A percentile compares a stretch with the other conserved stretches of the same genome.
phyloP scores from a whole-genome alignment of 64 coral and sea anemone genomes.

The Montipora foliosa region DNA sequence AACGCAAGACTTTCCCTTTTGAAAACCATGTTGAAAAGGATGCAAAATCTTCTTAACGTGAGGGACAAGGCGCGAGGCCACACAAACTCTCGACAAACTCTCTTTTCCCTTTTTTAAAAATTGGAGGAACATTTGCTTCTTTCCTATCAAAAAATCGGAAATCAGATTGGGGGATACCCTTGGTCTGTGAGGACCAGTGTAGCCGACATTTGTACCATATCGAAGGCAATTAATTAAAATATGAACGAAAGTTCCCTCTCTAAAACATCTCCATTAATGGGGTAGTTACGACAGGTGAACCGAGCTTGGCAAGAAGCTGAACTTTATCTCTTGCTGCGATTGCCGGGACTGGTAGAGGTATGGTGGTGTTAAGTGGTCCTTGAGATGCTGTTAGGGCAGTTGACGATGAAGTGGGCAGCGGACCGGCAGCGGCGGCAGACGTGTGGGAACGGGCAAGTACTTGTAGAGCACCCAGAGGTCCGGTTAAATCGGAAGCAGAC shows the following conservation, averaged over 20 bases:
- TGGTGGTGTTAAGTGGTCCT: not conserved
- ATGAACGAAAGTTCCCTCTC: constrained; percentile 1
- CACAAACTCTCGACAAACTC: no score
- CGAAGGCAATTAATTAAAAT: not conserved
- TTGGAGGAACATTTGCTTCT: no score
- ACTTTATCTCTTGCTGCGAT: not conserved
- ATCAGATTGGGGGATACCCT: constrained; percentile 9
- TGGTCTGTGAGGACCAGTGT: not conserved
- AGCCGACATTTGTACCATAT: constrained; percentile 3
- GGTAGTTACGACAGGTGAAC: not conserved
- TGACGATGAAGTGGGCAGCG: not conserved
- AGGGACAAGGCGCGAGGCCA: no score
- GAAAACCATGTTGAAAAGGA: no score
- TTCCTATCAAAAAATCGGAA: not conserved
- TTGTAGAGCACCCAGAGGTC: not conserved
- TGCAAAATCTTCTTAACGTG: no score
- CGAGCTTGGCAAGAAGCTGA: not conserved
- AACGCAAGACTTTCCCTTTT: no score
- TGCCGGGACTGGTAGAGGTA: not conserved
- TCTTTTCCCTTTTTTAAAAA: no score
- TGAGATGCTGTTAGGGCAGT: not conserved
- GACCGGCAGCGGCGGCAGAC: not conserved
- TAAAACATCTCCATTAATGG: not conserved
- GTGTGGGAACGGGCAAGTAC: not conserved
- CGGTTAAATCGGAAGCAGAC: not conserved